Conservation (phyloP, 2,113 vertebrate species). For the Plectropomus leopardus region DNA sequence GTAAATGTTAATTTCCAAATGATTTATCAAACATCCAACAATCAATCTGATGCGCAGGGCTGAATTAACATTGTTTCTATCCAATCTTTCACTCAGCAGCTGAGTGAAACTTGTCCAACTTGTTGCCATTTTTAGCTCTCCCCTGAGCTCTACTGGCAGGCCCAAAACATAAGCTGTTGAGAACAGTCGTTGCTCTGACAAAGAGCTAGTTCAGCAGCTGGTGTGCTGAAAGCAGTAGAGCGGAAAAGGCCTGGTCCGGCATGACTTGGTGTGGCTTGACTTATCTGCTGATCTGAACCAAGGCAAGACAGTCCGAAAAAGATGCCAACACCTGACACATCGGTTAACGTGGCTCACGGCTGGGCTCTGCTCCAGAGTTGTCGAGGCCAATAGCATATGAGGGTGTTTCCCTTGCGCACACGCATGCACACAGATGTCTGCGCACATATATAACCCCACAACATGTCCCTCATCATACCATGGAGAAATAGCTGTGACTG, state of each 20-base stretch:
- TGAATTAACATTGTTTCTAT: background rate
- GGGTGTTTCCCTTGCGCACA: background rate
- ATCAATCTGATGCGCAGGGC: background rate
- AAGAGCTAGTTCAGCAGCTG: conserved; percentile 12
- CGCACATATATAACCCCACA: background rate
- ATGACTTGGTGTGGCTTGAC: conserved; percentile 27
- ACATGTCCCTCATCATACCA: background rate
- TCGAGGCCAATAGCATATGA: conserved; percentile 43
- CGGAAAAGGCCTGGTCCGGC: conserved; percentile 32
- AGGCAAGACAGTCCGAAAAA: conserved; percentile 31
- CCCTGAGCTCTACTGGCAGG: conserved; percentile 23
- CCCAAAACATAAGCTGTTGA: conserved; percentile 8
- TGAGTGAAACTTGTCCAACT: conserved; percentile 25
- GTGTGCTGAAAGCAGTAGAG: conserved; percentile 29
- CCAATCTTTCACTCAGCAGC: background rate
- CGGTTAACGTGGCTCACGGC: conserved; percentile 51
- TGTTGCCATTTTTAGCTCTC: conserved; percentile 26
- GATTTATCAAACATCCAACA: background rate
- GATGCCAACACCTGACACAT: conserved; percentile 63
- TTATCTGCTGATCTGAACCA: conserved; percentile 46
- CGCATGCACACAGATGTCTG: background rate
- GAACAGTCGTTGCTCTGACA: conserved; percentile 1
- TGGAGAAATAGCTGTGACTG: background rate
- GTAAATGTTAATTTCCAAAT: background rate
- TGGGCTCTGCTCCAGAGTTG: conserved; percentile 62